Evolutionary conservation across 2,888 invertebrate species (phyloP).

Genomic region (Callimorpha dominula): DNA sequence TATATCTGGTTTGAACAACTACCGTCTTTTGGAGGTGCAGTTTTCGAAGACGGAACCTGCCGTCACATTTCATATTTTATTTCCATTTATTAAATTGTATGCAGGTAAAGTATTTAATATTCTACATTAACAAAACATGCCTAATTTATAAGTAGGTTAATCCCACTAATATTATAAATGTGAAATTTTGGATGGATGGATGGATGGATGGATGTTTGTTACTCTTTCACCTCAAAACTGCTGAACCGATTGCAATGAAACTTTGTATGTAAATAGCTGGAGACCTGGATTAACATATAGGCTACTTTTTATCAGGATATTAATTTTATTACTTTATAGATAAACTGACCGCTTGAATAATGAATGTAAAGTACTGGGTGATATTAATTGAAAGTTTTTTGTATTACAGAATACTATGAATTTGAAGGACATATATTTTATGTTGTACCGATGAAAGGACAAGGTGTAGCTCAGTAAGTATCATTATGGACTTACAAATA

Average conservation of each 20-base stretch:
- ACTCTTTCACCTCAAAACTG: too few relatives aligned
- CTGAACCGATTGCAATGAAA: too few relatives aligned
- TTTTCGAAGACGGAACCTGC: conserved; percentile 31
- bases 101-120: conserved; percentile 27
- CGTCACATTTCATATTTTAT: conserved; percentile 23
- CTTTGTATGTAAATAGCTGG: too few relatives aligned
- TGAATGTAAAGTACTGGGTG: neutral
- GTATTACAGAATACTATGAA: conserved; percentile 62
- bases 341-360: too few relatives aligned
- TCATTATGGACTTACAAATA: neutral
- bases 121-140: too few relatives aligned
- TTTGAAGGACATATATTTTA: conserved; percentile 61
- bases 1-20: conserved; percentile 31
- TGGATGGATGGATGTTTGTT: too few relatives aligned
- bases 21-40: conserved; percentile 17
- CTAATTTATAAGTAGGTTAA: too few relatives aligned
- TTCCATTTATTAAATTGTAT: conserved; percentile 31
- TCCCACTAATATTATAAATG: too few relatives aligned
- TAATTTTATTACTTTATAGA: too few relatives aligned
- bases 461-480: conserved; percentile 66
- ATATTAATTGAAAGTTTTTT: neutral
- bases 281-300: too few relatives aligned
- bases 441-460: conserved; percentile 61
- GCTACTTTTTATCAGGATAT: too few relatives aligned
- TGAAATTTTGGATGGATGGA: too few relatives aligned